Evolutionary conservation across 2,888 invertebrate genomes (phyloP), one percentile per base, ranked within the genome.

Genomic region (Drosophila formosana): DNA sequence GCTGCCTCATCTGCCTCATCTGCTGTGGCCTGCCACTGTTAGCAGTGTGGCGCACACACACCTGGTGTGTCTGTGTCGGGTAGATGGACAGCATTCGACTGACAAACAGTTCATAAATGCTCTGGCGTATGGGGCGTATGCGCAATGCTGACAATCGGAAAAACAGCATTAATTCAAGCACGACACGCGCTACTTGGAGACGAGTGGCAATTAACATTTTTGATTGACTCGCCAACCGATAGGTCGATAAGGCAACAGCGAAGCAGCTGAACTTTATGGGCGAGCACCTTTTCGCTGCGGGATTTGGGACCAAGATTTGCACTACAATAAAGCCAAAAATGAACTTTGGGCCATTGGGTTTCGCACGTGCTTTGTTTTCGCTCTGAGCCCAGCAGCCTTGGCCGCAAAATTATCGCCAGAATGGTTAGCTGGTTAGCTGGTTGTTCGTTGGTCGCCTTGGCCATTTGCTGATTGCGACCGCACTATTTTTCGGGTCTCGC

Each of bases 381-480:
- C 8, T 30, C 9, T 5, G 34, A 26, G 34, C 25, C 3, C 3
- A 7, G 39, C 1, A 9, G 53, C 50, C 51, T 60, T 63, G 66
- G 51, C 63, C 71, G 63, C 66, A 63, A 66, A 66, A 68, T 74
- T 75, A 67, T 58, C 61, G 50, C 47, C 37, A 45, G n/a, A 13
- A 39, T 56, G 70, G 70, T 37, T 64, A 46, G 39, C 45, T 9
- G 25, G 23, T 45, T 46, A 37, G 57, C 39, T 49, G 34, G 25
- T 30, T 39, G 49, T 9, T 28, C 13, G 39, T n/a, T n/a, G 37
- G 4, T 11, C 37, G 37, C 37, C 39, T 53, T 66, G 80, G 73
- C 81, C 79, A 82, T 82, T 83, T 82, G 79, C 79, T 84, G 82
- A 82, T 82, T 82, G 81, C 77, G 66, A 72, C 63, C 68, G 66